Evolutionary conservation across 1,140 invertebrate genomes (phyloP).

Genomic region (Ylistrum balloti): DNA sequence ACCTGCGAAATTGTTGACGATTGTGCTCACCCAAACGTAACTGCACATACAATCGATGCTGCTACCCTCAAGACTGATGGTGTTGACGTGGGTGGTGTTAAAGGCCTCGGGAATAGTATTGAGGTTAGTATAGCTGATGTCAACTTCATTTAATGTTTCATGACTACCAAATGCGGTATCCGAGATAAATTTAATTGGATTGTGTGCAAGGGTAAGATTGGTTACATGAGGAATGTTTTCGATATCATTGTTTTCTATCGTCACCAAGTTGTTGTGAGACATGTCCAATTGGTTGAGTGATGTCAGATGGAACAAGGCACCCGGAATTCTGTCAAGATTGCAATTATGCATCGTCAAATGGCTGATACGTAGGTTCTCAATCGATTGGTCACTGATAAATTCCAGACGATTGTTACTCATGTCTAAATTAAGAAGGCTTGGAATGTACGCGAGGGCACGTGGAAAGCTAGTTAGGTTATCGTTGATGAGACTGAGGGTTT

Average conservation of each 20-base stretch:
- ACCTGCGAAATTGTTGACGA: conserved; percentile 3
- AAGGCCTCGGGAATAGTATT: conserved; percentile 51
- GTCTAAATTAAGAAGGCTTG: conserved; percentile 22
- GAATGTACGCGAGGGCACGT: conserved; percentile 52
- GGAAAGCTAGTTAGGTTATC: conserved; percentile 54
- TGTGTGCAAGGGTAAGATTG: conserved; percentile 45
- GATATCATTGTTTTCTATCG: conserved; percentile 55
- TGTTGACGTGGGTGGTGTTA: neutral
- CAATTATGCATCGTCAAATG: conserved; percentile 51
- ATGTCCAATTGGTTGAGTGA: conserved; percentile 41
- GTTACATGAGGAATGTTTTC: conserved; percentile 41
- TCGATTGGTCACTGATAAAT: conserved; percentile 52
- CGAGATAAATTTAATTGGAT: conserved; percentile 54
- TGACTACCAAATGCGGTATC: conserved; percentile 42
- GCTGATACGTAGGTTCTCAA: neutral
- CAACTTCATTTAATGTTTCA: neutral
- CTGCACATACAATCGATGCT: conserved; percentile 59
- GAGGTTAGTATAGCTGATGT: conserved; percentile 44
- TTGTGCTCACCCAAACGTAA: neutral
- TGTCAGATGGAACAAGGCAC: conserved; percentile 44
- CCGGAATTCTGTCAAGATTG: conserved; percentile 54
- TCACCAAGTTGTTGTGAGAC: conserved; percentile 49
- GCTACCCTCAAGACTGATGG: neutral
- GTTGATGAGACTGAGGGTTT: conserved; percentile 42
- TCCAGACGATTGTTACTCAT: conserved; percentile 54